These are phyloP conservation scores for Drosophila fungiperda DNA, from an alignment of 2,888 invertebrate genomes.

Conservation along the genomic window DNA sequence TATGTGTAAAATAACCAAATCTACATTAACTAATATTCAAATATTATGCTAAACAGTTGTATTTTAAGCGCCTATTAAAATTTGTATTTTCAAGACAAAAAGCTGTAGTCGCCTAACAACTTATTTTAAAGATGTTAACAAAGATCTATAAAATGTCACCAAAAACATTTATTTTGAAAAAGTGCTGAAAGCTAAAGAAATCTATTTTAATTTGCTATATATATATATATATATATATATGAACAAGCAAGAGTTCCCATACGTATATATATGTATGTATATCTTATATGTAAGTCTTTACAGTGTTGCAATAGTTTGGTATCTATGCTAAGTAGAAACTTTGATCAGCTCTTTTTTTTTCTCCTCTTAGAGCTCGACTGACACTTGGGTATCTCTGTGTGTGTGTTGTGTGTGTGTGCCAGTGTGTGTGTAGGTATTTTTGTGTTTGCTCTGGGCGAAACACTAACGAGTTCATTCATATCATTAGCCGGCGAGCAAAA, in stretches of 20 bases:
- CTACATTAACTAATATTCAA: not conserved
- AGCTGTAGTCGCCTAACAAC: not conserved
- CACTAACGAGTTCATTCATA: constrained; percentile 74
- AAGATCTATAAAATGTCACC: constrained; percentile 5
- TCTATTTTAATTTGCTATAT: constrained; percentile 7
- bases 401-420: constrained; percentile 13
- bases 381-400: constrained; percentile 52
- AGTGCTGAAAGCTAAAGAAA: constrained; percentile 8
- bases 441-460: constrained; percentile 33
- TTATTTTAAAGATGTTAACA: constrained; percentile 10
- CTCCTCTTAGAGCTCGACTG: constrained; percentile 32
- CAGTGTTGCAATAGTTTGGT: constrained; percentile 50
- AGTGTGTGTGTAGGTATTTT: constrained; percentile 7
- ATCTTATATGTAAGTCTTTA: constrained; percentile 3
- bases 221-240: not conserved
- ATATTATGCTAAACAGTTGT: not conserved
- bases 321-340: constrained; percentile 63
- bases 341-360: constrained; percentile 43
- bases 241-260: constrained; percentile 3
- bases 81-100: not conserved
- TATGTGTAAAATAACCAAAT: not conserved
- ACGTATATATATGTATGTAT: not conserved
- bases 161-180: constrained; percentile 1
- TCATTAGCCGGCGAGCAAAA: constrained; percentile 68
- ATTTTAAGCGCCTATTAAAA: not conserved